Evolutionary conservation across 64 coral and sea anemone species (phyloP).

Genomic region (Montipora efflorescens): DNA sequence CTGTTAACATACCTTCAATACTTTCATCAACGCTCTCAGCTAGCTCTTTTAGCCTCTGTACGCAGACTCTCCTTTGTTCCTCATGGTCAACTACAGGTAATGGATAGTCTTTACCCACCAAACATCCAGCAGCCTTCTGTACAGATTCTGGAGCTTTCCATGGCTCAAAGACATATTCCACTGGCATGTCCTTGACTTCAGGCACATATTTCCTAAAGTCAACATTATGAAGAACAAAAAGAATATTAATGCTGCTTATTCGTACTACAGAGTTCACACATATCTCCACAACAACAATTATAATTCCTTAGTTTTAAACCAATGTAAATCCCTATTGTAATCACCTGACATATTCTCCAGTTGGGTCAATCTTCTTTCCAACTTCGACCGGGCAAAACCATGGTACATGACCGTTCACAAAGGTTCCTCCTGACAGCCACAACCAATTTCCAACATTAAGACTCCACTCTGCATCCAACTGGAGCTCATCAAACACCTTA

Average conservation of each 20-base stretch:
- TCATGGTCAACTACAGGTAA: slow-evolving; percentile 52
- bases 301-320: too few relatives aligned
- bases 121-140: slow-evolving; percentile 64
- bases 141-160: slow-evolving; percentile 74
- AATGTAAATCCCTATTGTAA: too few relatives aligned
- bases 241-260: too few relatives aligned
- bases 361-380: slow-evolving; percentile 30
- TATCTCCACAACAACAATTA: too few relatives aligned
- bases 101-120: slow-evolving; percentile 79
- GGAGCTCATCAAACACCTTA: slow-evolving; percentile 43
- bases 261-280: not conserved
- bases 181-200: slow-evolving; percentile 67
- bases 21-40: not conserved
- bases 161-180: slow-evolving; percentile 79
- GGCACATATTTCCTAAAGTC: slow-evolving; percentile 71
- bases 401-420: not conserved
- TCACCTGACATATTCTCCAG: slow-evolving; percentile 33
- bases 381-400: slow-evolving; percentile 15
- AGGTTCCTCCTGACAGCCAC: slow-evolving; percentile 3
- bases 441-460: slow-evolving; percentile 28
- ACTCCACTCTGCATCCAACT: slow-evolving; percentile 58
- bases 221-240: too few relatives aligned
- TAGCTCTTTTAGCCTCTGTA: slow-evolving; percentile 50
- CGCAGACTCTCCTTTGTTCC: slow-evolving; percentile 55
- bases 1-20: not conserved